These are phyloP conservation scores for Tanytarsus gracilentus DNA, from an alignment of 2,888 invertebrate genomes.

Conservation along the genomic window DNA sequence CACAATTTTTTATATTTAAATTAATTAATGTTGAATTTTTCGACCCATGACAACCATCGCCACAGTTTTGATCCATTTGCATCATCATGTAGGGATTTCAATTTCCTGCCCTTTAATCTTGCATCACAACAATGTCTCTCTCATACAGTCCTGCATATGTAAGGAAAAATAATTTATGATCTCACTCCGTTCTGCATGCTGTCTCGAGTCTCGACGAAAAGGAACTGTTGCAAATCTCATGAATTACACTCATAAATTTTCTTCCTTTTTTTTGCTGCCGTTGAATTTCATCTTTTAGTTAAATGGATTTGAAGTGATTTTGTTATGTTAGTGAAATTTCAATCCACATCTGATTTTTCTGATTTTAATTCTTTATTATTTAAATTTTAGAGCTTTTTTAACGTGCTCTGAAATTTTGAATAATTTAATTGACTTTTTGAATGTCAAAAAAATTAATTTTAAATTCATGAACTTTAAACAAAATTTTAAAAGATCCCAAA, in stretches of 20 bases:
- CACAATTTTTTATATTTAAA: too few species aligned
- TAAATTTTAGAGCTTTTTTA: neutral
- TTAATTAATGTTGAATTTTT: too few species aligned
- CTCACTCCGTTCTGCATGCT: neutral
- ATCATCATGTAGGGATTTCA: neutral
- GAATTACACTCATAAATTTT: constrained; percentile 3
- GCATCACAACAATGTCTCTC: neutral
- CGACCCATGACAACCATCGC: neutral
- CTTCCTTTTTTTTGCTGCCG: neutral
- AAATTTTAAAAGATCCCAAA: too few species aligned
- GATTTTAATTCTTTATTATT: too few species aligned
- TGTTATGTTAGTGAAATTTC: too few species aligned
- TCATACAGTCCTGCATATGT: neutral
- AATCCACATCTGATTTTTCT: too few species aligned
- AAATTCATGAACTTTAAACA: neutral
- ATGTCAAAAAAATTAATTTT: neutral
- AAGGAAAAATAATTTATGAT: neutral
- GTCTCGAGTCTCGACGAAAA: neutral
- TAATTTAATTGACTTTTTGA: neutral
- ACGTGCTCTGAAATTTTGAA: too few species aligned
- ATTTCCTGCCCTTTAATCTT: neutral
- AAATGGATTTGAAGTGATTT: too few species aligned
- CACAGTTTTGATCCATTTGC: neutral
- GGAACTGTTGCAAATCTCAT: neutral
- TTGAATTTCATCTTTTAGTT: too few species aligned